phyloP scores from a whole-genome alignment of 92 coral and sea anemone species.

The Umimayanthus chanpuru region DNA sequence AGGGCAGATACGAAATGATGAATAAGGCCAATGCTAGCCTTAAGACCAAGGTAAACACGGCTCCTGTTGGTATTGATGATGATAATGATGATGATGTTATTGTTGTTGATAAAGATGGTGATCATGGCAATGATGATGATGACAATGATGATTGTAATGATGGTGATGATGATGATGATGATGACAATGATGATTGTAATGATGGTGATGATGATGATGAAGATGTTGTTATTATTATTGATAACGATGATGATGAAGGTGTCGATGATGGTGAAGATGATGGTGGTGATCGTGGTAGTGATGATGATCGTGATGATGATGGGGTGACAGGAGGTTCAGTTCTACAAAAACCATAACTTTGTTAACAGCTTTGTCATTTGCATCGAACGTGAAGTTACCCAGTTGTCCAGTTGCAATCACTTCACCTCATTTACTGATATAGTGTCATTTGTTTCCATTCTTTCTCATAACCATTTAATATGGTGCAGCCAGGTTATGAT shows the following conservation, averaged over 20 bases:
- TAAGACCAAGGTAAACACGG: conserved; percentile 66
- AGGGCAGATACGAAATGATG: conserved; percentile 77
- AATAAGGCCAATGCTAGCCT: conserved; percentile 80
- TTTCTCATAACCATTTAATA: neutral
- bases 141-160: neutral
- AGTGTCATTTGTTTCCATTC: neutral
- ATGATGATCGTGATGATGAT: neutral
- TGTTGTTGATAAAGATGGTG: neutral
- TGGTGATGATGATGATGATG: neutral
- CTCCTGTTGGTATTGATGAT: neutral
- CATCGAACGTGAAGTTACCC: neutral
- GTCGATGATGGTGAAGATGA: neutral
- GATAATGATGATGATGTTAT: neutral
- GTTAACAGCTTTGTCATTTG: neutral
- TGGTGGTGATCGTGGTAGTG: neutral
- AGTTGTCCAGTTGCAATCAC: no score
- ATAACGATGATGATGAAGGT: neutral
- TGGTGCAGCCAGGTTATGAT: neutral
- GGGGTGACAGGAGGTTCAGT: neutral
- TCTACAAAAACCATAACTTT: no score
- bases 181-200: neutral
- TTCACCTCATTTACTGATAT: no score
- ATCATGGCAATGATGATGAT: neutral
- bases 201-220: neutral
- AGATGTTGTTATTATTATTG: neutral